Conservation (phyloP, 2,797 vertebrate genomes). For the Acipenser ruthenus region DNA sequence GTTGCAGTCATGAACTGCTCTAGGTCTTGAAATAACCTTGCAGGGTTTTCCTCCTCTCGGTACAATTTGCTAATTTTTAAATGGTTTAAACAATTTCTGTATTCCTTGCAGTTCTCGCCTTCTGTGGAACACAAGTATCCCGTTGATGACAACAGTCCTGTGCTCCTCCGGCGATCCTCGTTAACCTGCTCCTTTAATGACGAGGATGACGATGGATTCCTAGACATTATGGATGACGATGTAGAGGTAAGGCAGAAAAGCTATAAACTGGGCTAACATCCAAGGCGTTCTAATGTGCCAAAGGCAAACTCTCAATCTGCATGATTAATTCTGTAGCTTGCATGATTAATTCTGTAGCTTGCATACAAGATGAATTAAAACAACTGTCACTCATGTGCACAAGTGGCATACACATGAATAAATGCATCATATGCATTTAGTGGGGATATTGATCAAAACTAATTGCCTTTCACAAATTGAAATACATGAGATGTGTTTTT, state of each 20-base stretch:
- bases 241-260: slow-evolving; percentile 39
- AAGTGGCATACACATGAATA: neutral
- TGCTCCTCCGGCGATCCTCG: slow-evolving; percentile 57
- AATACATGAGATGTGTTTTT: neutral
- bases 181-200: slow-evolving; percentile 52
- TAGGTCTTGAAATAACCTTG: neutral
- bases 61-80: slow-evolving; percentile 14
- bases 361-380: neutral
- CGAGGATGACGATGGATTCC: slow-evolving; percentile 77
- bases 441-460: neutral
- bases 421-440: neutral
- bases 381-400: neutral
- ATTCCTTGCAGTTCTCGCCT: slow-evolving; percentile 26
- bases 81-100: slow-evolving; percentile 26
- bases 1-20: no score
- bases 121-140: slow-evolving; percentile 36
- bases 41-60: fast-evolving
- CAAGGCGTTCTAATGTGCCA: no score
- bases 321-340: neutral
- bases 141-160: slow-evolving; percentile 46
- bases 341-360: neutral
- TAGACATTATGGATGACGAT: slow-evolving; percentile 72
- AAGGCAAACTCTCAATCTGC: neutral
- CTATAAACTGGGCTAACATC: neutral
- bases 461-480: neutral